Conservation (phyloP, 2,113 vertebrate species). For the Hypanus sabinus region DNA sequence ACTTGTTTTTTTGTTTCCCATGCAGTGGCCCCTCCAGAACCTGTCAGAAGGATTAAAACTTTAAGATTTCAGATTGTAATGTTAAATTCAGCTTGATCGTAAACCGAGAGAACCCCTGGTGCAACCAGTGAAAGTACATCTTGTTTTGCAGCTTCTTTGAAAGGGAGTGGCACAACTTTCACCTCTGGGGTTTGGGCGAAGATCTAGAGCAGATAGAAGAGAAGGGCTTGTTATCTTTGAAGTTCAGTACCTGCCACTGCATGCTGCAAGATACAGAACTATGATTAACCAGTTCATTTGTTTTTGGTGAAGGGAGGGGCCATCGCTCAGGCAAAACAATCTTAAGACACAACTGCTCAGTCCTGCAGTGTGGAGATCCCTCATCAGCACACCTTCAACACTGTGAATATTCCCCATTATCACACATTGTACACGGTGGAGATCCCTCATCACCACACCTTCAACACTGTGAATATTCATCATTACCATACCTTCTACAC, state of each 20-base stretch:
- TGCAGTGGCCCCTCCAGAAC: no score
- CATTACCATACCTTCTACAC: no score
- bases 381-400: no score
- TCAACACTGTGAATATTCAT: no score
- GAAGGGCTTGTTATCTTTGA: background rate
- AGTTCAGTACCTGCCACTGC: background rate
- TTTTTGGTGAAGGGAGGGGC: background rate
- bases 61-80: background rate
- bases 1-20: no score
- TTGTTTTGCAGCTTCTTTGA: constrained; percentile 4
- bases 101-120: background rate
- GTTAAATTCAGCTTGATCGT: background rate
- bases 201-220: background rate
- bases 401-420: no score
- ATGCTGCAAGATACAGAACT: background rate
- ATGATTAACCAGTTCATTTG: background rate
- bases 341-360: background rate
- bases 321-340: background rate
- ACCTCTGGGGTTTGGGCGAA: background rate
- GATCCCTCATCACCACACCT: no score
- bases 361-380: no score
- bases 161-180: constrained; percentile 8
- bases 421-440: no score
- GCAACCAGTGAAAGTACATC: background rate
- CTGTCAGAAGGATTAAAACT: background rate